These are phyloP conservation scores for Philantomba maxwellii DNA, from an alignment of 2,113 vertebrate species.

Conservation along the genomic window DNA sequence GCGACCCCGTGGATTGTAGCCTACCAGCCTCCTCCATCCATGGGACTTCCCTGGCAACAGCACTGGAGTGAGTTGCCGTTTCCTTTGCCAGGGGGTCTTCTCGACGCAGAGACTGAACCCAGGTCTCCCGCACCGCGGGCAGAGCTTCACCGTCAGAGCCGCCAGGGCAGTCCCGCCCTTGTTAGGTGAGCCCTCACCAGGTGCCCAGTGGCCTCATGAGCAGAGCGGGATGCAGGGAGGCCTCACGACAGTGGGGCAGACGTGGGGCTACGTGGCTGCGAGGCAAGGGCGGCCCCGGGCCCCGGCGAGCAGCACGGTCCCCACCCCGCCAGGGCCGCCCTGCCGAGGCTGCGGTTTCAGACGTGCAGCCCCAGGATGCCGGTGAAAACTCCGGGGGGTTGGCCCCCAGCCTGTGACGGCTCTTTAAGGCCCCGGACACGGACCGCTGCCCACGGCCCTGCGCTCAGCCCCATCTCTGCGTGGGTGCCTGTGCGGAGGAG, in stretches of 20 bases:
- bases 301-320: too few relatives aligned
- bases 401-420: neutral
- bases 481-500: fast-evolving
- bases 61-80: neutral
- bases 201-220: neutral
- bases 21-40: neutral
- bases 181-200: fast-evolving
- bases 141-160: neutral
- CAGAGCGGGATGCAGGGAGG: neutral
- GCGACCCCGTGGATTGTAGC: neutral
- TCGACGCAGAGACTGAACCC: neutral
- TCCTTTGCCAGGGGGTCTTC: neutral
- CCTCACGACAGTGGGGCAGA: too few relatives aligned
- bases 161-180: neutral
- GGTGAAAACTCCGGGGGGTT: fast-evolving
- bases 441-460: neutral
- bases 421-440: neutral
- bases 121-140: neutral
- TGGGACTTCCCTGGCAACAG: neutral
- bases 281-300: too few relatives aligned
- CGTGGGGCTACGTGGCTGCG: too few relatives aligned
- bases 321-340: neutral
- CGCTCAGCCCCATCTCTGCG: fast-evolving
- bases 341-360: fast-evolving
- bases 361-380: neutral